phyloP scores from a whole-genome alignment of 2,888 invertebrate genomes.

The Caradrina kadenii region DNA sequence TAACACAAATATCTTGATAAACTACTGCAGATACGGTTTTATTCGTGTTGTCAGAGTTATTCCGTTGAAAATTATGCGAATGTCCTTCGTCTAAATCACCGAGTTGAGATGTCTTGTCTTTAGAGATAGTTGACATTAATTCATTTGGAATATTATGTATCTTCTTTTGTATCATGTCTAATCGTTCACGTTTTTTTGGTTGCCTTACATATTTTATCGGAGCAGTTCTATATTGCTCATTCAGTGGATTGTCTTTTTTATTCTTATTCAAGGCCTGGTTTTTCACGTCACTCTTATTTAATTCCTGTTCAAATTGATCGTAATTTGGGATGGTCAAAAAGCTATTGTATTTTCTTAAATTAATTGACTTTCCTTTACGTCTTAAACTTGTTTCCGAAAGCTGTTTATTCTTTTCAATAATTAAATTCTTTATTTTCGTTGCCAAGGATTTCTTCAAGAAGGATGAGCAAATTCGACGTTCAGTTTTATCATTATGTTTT shows the following conservation, averaged over 20 bases:
- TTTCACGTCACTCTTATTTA: background rate
- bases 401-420: slow-evolving; percentile 34
- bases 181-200: background rate
- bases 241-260: background rate
- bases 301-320: slow-evolving; percentile 6
- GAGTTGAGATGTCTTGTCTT: background rate
- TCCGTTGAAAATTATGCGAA: background rate
- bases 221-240: background rate
- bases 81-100: background rate
- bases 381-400: slow-evolving; percentile 37
- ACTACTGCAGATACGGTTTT: slow-evolving; percentile 22
- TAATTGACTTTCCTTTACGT: slow-evolving; percentile 14
- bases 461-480: background rate
- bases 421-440: slow-evolving; percentile 32
- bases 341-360: slow-evolving; percentile 21
- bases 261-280: background rate
- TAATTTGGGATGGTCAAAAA: slow-evolving; percentile 15
- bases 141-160: background rate
- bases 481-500: slow-evolving; percentile 4
- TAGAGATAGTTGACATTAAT: background rate
- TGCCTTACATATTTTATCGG: background rate
- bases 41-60: background rate
- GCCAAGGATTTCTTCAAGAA: slow-evolving; percentile 17
- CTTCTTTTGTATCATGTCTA: background rate
- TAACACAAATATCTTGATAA: slow-evolving; percentile 31